phyloP scores from a whole-genome alignment of 2,113 vertebrate genomes.

The Grallaria varia region DNA sequence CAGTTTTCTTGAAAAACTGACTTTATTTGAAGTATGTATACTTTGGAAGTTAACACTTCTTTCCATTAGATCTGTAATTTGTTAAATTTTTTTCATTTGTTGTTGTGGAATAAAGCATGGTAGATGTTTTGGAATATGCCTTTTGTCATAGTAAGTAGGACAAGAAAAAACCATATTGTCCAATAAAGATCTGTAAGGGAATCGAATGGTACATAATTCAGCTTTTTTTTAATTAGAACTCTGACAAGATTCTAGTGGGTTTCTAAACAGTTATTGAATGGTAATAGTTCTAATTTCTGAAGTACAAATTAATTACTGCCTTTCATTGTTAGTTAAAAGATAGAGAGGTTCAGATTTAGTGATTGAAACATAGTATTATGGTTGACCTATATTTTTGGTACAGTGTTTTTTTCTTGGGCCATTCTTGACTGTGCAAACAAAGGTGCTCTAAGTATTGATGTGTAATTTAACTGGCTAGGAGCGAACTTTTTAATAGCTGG shows the following conservation, averaged over 20 bases:
- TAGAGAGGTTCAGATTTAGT: neutral
- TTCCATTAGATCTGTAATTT: neutral
- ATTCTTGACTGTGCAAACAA: neutral
- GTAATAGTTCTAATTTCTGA: neutral
- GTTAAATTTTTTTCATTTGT: neutral
- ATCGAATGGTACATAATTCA: neutral
- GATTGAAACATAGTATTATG: neutral
- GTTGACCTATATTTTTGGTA: neutral
- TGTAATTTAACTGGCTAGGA: neutral
- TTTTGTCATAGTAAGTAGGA: neutral
- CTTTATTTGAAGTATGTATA: neutral
- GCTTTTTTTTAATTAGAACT: neutral
- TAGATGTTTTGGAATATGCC: neutral
- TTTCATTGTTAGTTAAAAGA: neutral
- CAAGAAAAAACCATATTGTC: neutral
- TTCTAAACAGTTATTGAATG: neutral
- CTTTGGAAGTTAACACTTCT: neutral
- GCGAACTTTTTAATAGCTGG: neutral
- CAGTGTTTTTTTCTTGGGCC: neutral
- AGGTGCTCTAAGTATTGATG: neutral
- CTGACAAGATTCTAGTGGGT: neutral
- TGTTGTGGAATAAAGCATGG: neutral
- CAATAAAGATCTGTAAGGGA: neutral
- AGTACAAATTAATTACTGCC: neutral
- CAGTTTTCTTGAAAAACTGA: slow-evolving; percentile 11